phyloP scores from a whole-genome alignment of 1,140 invertebrate species.

The Drosophila rufa region DNA sequence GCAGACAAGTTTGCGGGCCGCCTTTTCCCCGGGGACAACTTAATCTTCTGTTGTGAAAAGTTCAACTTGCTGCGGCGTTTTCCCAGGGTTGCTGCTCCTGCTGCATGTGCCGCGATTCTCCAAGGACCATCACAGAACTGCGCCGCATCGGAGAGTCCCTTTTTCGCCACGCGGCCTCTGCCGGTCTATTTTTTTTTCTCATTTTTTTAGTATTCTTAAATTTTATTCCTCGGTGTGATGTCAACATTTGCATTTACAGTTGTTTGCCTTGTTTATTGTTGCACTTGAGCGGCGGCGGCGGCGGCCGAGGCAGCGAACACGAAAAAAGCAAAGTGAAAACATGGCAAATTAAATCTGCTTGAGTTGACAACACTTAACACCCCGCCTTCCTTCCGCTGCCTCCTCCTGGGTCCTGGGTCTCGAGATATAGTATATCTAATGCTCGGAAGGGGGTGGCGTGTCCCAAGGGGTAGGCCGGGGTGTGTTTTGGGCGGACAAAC shows the following conservation, averaged over 20 bases:
- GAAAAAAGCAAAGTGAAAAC: conserved; percentile 55
- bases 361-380: conserved; percentile 82
- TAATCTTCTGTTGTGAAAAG: conserved; percentile 81
- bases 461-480: background rate
- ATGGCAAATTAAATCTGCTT: conserved; percentile 84
- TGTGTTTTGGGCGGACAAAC: conserved; percentile 34
- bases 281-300: conserved; percentile 58
- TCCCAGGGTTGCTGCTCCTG: conserved; percentile 62
- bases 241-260: conserved; percentile 83
- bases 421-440: background rate
- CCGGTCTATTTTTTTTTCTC: background rate
- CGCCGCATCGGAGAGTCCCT: conserved; percentile 39
- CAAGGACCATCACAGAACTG: conserved; percentile 63
- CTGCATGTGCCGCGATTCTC: conserved; percentile 78
- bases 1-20: conserved; percentile 62
- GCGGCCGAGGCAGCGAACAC: conserved; percentile 1
- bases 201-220: conserved; percentile 1
- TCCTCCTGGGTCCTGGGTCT: too few relatives aligned
- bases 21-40: conserved; percentile 73
- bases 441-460: background rate
- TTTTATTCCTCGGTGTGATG: conserved; percentile 67
- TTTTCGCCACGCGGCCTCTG: conserved; percentile 59
- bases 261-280: conserved; percentile 70
- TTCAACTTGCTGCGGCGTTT: conserved; percentile 52
- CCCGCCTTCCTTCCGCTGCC: background rate